These are phyloP conservation scores for Drosophila kikkawai DNA, from an alignment of 1,140 invertebrate species.

Conservation along the genomic window DNA sequence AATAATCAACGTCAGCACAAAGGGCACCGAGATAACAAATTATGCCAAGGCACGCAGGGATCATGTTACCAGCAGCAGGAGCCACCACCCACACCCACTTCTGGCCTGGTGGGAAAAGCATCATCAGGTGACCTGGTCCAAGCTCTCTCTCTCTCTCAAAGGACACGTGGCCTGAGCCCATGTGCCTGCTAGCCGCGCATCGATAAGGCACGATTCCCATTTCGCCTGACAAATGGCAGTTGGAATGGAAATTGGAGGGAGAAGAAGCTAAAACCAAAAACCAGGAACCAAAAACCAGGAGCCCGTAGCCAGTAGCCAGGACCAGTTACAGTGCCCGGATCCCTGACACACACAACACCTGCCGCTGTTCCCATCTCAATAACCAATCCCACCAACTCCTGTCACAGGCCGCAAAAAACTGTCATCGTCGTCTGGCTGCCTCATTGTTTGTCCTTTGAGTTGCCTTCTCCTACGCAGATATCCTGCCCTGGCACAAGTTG, in stretches of 20 bases:
- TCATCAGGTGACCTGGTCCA: conserved; percentile 69
- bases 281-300: not conserved
- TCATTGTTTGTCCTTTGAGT: conserved; percentile 55
- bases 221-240: conserved; percentile 64
- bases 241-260: conserved; percentile 43
- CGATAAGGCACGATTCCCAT: conserved; percentile 71
- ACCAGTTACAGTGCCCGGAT: conserved; percentile 16
- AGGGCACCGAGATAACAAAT: conserved; percentile 71
- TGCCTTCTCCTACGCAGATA: conserved; percentile 9
- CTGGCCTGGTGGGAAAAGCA: conserved; percentile 53
- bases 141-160: not conserved
- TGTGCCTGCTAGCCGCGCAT: conserved; percentile 41
- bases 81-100: not conserved
- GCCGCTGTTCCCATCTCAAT: not conserved
- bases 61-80: conserved; percentile 55
- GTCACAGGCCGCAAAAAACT: conserved; percentile 14
- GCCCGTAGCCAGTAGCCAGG: not conserved
- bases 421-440: conserved; percentile 40
- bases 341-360: conserved; percentile 21
- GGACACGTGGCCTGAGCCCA: conserved; percentile 61
- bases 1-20: conserved; percentile 58
- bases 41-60: conserved; percentile 77
- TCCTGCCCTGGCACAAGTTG: not conserved
- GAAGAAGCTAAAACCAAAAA: not conserved
- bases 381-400: not conserved